Evolutionary conservation across 2,113 vertebrate genomes (phyloP), one percentile per base, ranked within the genome.

Genomic region (Callorhinus ursinus): DNA sequence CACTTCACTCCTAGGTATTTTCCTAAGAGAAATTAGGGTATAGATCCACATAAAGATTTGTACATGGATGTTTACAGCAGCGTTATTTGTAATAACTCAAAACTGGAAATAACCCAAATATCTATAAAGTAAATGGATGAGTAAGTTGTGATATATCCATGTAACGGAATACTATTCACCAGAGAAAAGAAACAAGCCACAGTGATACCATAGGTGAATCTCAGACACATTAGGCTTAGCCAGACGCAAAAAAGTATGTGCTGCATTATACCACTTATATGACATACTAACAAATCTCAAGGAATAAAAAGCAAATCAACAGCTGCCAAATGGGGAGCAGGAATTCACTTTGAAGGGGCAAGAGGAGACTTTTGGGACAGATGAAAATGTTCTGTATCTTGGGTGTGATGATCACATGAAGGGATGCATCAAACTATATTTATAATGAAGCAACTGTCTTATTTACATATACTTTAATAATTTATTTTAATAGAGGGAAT

Each of bases 241-340:
- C 55, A 91, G 71, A 67, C 14, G 26, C 10, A 53, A 65, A 36
- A 59, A 71, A 39, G 46, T n/a, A 22, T 4, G 24, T 10, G 13
- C 19, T 71, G 9, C 19, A 19, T 81, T 36, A 53, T 21, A 19
- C 21, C 46, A 67, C 72, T 67, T 83, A 42, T 0, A n/a, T 28
- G 63, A 74, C 88, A 88, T 88, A 57, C 33, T 88, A 85, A 39
- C n/a, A 93, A 91, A 74, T 92, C 53, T 90, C 61, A 88, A 55
- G n/a, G 11, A 39, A 31, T n/a, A 82, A 65, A 92, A 92, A 82
- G 80, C 57, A 26, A 22, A 77, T 24, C 7, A 22, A 4, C 22
- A 31, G 14, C n/a, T 77, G 5, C 57, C 57, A 28, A 77, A 77
- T 18, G 15, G 31, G 12, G 14, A 86, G 26, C 36, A 51, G 15